Percentiles rank a stretch among this genome's conserved stretches.
Conservation (phyloP, 92 coral and sea anemone genomes). For the Chrysogorgia sp. region DNA sequence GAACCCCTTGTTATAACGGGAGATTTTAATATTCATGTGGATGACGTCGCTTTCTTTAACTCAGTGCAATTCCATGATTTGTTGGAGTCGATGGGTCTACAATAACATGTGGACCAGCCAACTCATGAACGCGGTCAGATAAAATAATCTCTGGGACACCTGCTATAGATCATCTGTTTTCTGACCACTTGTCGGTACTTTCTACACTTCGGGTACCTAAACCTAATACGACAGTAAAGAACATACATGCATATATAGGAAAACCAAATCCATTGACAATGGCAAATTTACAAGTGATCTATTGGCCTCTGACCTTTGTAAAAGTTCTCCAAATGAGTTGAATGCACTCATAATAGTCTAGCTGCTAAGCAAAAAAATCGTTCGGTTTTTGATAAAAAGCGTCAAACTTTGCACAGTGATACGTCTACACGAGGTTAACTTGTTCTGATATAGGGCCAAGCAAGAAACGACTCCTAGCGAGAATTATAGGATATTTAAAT, state of each 20-base stretch:
- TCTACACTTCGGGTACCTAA: not conserved
- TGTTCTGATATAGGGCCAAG: too few relatives aligned
- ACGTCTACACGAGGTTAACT: too few relatives aligned
- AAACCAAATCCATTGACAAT: not conserved
- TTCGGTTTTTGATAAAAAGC: too few relatives aligned
- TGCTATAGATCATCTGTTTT: not conserved
- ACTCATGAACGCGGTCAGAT: conserved; percentile 45
- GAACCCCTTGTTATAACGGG: conserved; percentile 54
- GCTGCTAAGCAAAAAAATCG: too few relatives aligned
- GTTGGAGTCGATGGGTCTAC: conserved; percentile 38
- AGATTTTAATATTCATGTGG: conserved; percentile 48
- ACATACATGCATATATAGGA: conserved; percentile 2
- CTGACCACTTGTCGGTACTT: conserved; percentile 6
- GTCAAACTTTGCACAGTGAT: too few relatives aligned
- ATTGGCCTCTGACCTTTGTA: not conserved
- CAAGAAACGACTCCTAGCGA: too few relatives aligned
- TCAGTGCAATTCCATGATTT: conserved; percentile 34
- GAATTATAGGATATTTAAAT: too few relatives aligned
- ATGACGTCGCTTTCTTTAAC: conserved; percentile 19
- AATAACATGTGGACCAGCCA: conserved; percentile 49
- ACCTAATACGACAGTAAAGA: conserved; percentile 1
- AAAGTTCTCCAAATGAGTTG: not conserved
- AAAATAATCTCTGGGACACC: not conserved
- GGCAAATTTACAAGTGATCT: not conserved
- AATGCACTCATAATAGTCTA: too few relatives aligned